A percentile compares a stretch with the other conserved stretches of the same genome.
These are phyloP conservation scores for Resseliella maxima DNA, from an alignment of 2,888 invertebrate species.

Conservation along the genomic window DNA sequence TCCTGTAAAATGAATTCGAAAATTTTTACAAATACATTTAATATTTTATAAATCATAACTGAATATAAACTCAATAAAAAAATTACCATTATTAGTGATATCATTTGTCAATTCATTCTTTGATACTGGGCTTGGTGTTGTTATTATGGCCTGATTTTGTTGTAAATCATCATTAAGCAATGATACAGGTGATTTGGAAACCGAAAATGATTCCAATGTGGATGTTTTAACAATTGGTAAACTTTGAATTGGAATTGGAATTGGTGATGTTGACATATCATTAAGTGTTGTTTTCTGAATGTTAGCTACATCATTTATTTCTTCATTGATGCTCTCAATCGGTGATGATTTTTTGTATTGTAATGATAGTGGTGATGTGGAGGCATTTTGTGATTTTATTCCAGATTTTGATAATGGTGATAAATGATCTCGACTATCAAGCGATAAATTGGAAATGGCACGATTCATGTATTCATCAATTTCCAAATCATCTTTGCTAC, in stretches of 20 bases:
- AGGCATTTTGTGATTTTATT: slow-evolving; percentile 58
- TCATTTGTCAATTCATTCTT: slow-evolving; percentile 74
- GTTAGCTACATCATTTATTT: slow-evolving; percentile 57
- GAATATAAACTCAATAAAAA: background rate
- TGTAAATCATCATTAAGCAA: slow-evolving; percentile 61
- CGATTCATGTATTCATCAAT: slow-evolving; percentile 68
- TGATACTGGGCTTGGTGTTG: slow-evolving; percentile 70
- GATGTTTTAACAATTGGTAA: slow-evolving; percentile 62
- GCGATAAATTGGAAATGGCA: slow-evolving; percentile 67
- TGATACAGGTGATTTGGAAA: slow-evolving; percentile 68
- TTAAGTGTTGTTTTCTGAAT: slow-evolving; percentile 63
- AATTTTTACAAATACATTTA: background rate
- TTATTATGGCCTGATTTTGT: background rate
- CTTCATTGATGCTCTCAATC: slow-evolving; percentile 39
- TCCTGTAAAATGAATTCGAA: no score
- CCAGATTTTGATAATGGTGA: slow-evolving; percentile 63
- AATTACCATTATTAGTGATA: slow-evolving; percentile 69
- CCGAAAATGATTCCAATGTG: slow-evolving; percentile 58
- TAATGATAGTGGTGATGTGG: slow-evolving; percentile 58
- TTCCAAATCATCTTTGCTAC: slow-evolving; percentile 65
- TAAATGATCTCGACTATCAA: slow-evolving; percentile 66
- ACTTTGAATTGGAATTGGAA: slow-evolving; percentile 65
- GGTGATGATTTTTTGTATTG: slow-evolving; percentile 57
- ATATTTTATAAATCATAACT: background rate
- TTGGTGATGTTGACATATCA: slow-evolving; percentile 67